Evolutionary conservation across 2,113 vertebrate genomes (phyloP), one percentile per base, ranked within the genome.

Genomic region (Ammodytes marinus): DNA sequence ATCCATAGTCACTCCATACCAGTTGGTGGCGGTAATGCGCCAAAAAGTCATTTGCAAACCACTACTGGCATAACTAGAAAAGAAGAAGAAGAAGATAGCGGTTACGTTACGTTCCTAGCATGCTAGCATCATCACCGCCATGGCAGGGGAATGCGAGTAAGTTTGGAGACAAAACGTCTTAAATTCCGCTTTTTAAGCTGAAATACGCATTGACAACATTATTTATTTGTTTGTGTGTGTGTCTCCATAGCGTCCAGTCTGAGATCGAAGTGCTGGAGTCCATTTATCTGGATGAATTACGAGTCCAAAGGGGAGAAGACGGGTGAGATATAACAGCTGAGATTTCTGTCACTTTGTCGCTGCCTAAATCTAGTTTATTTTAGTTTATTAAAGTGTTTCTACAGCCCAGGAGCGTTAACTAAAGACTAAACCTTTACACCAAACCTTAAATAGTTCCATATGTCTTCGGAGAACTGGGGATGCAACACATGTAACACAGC

Each of bases 181-280:
- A 60, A 37, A 11, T 55, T 7, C 13, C 5, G 17, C 5, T 6
- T 13, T 11, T 4, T 14, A 39, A 54, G 3, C 19, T 37, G 5
- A 2, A 1, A 70, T 9, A 37, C 12, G 11, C 8, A 1, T 8
- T 11, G 54, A 68, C 64, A 69, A 0, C 0, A 1, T 3, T 0
- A 4, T 27, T 2, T 19, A 0, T 58, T 27, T 1, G 0, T 11
- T 0, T 35, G 9, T 47, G 14, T 19, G 13, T 54, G 14, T 74
- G 40, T 60, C 8, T 83, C 54, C 35, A 7, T 92, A 99, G 98
- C 86, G 93, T 94, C 53, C 88, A 94, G 86, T 95, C 95, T 81
- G 97, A 99, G 85, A 95, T 98, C 58, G 97, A 98, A 93, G 97
- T 99, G 64, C 94, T 99, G 82, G 95, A 98, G 89, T 99, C 98